These are phyloP conservation scores for Orchestia grillus DNA, from an alignment of 1,140 invertebrate species.

Conservation along the genomic window DNA sequence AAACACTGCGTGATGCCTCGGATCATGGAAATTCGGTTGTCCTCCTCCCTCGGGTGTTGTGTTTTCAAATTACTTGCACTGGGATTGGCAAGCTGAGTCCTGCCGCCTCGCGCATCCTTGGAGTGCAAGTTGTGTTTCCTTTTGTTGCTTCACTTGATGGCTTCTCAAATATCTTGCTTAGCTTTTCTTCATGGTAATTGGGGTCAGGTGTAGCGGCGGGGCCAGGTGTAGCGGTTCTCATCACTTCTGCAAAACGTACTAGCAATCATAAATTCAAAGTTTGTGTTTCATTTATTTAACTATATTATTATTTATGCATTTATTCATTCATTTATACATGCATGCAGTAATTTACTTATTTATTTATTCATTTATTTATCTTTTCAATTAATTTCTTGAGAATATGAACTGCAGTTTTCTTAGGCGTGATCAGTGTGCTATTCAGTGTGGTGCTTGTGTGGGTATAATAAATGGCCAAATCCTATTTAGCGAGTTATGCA, in stretches of 20 bases:
- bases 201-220: too few species aligned
- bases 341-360: too few species aligned
- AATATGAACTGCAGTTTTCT: too few species aligned
- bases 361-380: too few species aligned
- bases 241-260: background rate
- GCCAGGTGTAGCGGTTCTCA: background rate
- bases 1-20: constrained; percentile 39
- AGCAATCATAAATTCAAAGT: background rate
- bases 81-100: background rate
- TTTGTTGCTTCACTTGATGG: background rate
- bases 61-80: constrained; percentile 28
- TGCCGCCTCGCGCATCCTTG: background rate
- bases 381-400: too few species aligned
- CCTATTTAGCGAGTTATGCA: too few species aligned
- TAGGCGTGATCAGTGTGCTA: too few species aligned
- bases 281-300: background rate
- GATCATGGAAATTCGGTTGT: constrained; percentile 45
- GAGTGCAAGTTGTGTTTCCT: background rate
- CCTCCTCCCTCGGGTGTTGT: constrained; percentile 35
- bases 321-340: too few species aligned
- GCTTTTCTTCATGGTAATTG: background rate
- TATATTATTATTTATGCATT: background rate
- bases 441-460: too few species aligned
- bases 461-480: too few species aligned
- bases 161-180: background rate